phyloP scores from a whole-genome alignment of 2,888 invertebrate genomes.

The Agelastica alni region DNA sequence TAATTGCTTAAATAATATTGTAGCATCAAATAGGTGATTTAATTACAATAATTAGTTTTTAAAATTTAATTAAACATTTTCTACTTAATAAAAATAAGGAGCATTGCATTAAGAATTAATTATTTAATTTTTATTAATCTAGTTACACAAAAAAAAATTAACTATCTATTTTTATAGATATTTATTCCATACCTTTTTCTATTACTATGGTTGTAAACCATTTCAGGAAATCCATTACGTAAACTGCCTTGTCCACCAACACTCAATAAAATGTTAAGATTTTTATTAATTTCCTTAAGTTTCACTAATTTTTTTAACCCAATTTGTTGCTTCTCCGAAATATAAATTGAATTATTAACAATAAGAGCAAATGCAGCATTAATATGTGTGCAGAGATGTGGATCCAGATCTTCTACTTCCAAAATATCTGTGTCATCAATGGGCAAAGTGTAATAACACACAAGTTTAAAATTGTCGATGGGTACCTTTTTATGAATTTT shows the following conservation, averaged over 20 bases:
- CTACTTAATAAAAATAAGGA: too few relatives aligned
- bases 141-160: too few relatives aligned
- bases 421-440: conserved; percentile 30
- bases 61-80: too few relatives aligned
- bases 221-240: conserved; percentile 66
- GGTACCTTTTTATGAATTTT: conserved; percentile 23
- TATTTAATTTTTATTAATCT: too few relatives aligned
- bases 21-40: too few relatives aligned
- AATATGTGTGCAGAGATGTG: conserved; percentile 80
- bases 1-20: too few relatives aligned
- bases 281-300: conserved; percentile 65
- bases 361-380: conserved; percentile 76
- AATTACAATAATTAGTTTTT: too few relatives aligned
- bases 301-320: conserved; percentile 43
- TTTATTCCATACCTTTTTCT: conserved; percentile 62
- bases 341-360: conserved; percentile 63
- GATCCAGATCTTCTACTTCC: conserved; percentile 61
- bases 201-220: conserved; percentile 72
- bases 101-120: too few relatives aligned
- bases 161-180: too few relatives aligned
- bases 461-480: conserved; percentile 49
- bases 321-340: conserved; percentile 56
- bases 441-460: conserved; percentile 75
- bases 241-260: conserved; percentile 68
- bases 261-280: conserved; percentile 77